Conservation (phyloP, 2,113 vertebrate species). For the Raja brachyura region DNA sequence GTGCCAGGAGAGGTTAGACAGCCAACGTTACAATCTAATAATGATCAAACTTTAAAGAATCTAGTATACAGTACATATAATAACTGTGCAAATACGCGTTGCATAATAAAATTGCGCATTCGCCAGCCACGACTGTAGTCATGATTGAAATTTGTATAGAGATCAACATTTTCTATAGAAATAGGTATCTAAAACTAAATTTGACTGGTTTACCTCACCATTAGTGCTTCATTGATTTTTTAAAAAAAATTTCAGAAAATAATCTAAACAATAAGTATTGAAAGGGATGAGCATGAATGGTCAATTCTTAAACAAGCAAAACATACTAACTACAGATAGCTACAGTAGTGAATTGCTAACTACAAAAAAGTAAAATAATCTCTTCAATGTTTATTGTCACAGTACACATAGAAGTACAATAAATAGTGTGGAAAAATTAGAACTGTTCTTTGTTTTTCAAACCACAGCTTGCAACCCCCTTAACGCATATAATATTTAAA, state of each 20-base stretch:
- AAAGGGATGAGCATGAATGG: neutral
- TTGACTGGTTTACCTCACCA: neutral
- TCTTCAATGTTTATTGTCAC: conserved; percentile 9
- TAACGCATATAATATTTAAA: conserved; percentile 37
- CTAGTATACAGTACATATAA: conserved; percentile 35
- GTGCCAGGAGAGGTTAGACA: neutral
- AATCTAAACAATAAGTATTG: neutral
- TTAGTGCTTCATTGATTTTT: neutral
- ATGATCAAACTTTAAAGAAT: conserved; percentile 27
- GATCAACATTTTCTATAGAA: conserved; percentile 28
- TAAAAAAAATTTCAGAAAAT: neutral
- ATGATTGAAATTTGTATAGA: conserved; percentile 14
- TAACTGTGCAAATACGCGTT: neutral
- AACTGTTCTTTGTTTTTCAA: conserved; percentile 32
- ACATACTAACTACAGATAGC: neutral
- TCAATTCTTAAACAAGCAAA: neutral
- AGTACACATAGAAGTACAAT: conserved; percentile 31
- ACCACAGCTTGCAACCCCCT: conserved; percentile 37
- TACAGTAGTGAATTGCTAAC: neutral
- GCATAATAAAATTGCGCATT: conserved; percentile 25
- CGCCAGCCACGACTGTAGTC: conserved; percentile 16
- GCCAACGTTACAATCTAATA: conserved; percentile 7
- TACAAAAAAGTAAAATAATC: conserved; percentile 21
- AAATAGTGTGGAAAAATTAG: conserved; percentile 34
- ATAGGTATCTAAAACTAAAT: neutral